phyloP scores from a whole-genome alignment of 2,888 invertebrate species.

The Coelopa pilipes region DNA sequence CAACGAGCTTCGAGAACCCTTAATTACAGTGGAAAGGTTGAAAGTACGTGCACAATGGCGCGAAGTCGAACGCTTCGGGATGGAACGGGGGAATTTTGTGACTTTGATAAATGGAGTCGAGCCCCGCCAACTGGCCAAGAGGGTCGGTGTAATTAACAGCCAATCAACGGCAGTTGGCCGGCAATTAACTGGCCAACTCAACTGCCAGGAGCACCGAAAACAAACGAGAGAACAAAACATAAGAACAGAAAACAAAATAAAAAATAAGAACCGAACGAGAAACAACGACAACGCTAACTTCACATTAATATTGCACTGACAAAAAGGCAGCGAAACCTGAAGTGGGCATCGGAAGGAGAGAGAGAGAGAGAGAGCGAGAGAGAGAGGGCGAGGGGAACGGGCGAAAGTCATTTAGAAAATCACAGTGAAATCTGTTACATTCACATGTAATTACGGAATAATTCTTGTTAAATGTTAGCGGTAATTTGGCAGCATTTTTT shows the following conservation, averaged over 20 bases:
- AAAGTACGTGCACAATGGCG: too few species aligned
- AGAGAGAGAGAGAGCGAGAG: not conserved
- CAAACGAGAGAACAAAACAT: constrained; percentile 17
- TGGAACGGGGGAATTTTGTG: not conserved
- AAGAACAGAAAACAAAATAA: not conserved
- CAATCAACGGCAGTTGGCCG: constrained; percentile 54
- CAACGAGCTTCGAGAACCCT: too few species aligned
- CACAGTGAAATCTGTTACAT: constrained; percentile 31
- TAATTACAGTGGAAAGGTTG: too few species aligned
- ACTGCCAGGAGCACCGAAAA: constrained; percentile 27
- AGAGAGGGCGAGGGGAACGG: not conserved
- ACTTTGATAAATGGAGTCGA: constrained; percentile 2
- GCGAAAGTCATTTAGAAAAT: constrained; percentile 22
- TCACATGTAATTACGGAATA: constrained; percentile 30
- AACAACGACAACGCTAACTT: not conserved
- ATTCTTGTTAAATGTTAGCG: constrained; percentile 32
- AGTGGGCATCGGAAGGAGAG: not conserved
- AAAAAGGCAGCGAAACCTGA: not conserved
- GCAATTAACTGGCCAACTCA: constrained; percentile 29
- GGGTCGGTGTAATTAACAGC: constrained; percentile 53
- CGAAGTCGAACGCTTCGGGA: too few species aligned
- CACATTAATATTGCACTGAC: not conserved
- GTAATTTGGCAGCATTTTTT: constrained; percentile 34
- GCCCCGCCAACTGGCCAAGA: constrained; percentile 24
- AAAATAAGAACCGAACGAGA: not conserved